Base-by-base conservation (phyloP, 2,888 invertebrate species). In the Lissocephala sabroskyi region DNA sequence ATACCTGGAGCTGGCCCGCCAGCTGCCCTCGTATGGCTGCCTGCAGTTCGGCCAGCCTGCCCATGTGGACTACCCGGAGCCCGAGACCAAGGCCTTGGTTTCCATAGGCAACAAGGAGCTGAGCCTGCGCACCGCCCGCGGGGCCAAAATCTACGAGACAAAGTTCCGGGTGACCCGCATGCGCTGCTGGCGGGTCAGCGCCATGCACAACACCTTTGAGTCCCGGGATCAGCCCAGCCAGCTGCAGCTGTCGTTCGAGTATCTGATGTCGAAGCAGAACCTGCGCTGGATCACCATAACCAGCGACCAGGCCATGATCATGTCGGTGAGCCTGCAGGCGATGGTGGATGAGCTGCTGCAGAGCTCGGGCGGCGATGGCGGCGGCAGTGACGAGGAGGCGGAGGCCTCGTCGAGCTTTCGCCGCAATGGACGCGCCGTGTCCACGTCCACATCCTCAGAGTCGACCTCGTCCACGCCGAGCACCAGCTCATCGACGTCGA, bases 161-260 rank as follows among this genome's bases (percentile, higher is more conserved):
- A 88, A 90, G 73, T 98, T 96, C 84, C 94, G 95, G 84, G 96
- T 98, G 30, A 98, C 97, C 0, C 87, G 98, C 66, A 98, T 98
- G 93, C 89, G 96, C 50, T 97, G 97, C 78, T 99, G 98, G 98
- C 89, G 98, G 66, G 96, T 98, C 40, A 96, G 96, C 14, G 94
- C 95, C 1, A 86, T 92, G 66, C 92, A 93, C 81, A 86, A 78
- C 16, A 65, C 79, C 0, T 59, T 59, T 10, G 76, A 79, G 49
- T 64, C 79, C 2, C 59, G 73, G 10, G 70, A 75, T 49, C 60
- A 62, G 49, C 65, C 76, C 2, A 67, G 80, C 1, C 82, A 80
- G 49, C 66, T 94, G 62, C 97, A 97, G 85, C 85, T 98, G 45
- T 95, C 97, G 0, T 97, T 98, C 84, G 97, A 98, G 85, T 98